Base-by-base conservation (phyloP, 2,888 invertebrate genomes). In the Hoplodrina blanda region DNA sequence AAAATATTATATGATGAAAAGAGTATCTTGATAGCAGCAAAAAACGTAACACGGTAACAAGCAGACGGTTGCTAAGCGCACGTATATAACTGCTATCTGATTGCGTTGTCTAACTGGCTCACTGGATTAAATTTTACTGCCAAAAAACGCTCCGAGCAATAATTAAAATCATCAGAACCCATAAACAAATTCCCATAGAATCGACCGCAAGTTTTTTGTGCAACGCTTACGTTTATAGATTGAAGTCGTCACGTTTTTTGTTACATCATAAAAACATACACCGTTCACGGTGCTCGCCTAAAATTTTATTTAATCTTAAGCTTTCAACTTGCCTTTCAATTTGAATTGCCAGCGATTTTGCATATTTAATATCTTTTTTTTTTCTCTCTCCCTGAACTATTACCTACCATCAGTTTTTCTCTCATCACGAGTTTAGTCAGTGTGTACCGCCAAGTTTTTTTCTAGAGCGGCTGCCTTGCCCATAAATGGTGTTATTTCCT, bases 311-410 rank as follows among this genome's bases (percentile, higher is more conserved):
- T 92, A 93, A 94, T 93, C 90, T 91, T 90, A 90, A 91, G 91
- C 93, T 93, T 93, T 93, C 91, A 91, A 91, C 89, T 87, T 81
- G 83, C 88, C 90, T 92, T 91, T 93, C 91, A 91, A 91, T 90
- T 84, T 86, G 88, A 89, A 90, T 91, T 89, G 88, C 89, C 85
- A 83, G 80, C 87, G 78, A 89, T 91, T 91, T 91, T 89, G 91
- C 90, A 89, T 91, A 90, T 92, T 88, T 83, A 86, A 85, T 76
- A 15, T 15, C 65, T 54, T 59, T 71, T 78, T 70, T 78, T 85
- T 25, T 25, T 25, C 41, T 89, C 87, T 82, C 87, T 81, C 85
- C 63, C 84, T 76, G 75, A 87, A 91, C 91, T 91, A 91, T 91
- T 90, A 90, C 85, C 81, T 90, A 89, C 85, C 81, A 87, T 84